Evolutionary conservation across 1,140 invertebrate genomes (phyloP), one percentile per base, ranked within the genome.

Genomic region (Drosophila tani): DNA sequence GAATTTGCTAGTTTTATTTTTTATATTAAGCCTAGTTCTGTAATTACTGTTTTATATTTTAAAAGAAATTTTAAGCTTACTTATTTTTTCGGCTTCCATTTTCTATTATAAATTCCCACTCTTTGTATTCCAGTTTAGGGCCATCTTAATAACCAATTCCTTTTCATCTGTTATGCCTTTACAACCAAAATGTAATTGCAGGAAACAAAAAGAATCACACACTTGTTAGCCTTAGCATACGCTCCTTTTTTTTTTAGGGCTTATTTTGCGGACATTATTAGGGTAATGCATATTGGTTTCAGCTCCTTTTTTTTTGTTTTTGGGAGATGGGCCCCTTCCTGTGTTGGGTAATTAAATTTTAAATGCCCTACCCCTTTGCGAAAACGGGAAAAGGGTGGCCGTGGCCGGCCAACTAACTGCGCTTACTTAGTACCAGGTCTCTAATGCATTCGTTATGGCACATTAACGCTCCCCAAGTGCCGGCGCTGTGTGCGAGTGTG

Each of bases 371-470:
- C 83, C 64, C 24, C 41, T 55, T 51, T 29, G 35, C 40, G 2
- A 46, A 57, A 75, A 66, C 9, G 58, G 9, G 24, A n/a, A 45
- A 51, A 5, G n/a, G 50, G 27, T 17, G 50, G 27, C 41, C 41
- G n/a, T 43, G 41, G 41, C 41, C 63, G 51, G 21, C 45, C 45
- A 77, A 68, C 75, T 45, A 80, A 79, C 81, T 62, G 60, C 57
- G 63, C 75, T 66, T 74, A 65, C 60, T 69, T 56, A 60, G 55
- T 60, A 59, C 75, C 24, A 62, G 66, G 70, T 81, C 84, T 84
- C 84, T 85, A 88, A 88, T 90, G 85, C 81, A 88, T 90, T 88
- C 78, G 85, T 88, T 88, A 88, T 90, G 85, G 81, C 82, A 88
- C 85, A 88, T 88, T 88, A 88, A 85, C 85, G 84, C 67, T 83